Evolutionary conservation across 2,797 vertebrate species (phyloP).

Genomic region (Lepilemur septentrionalis): DNA sequence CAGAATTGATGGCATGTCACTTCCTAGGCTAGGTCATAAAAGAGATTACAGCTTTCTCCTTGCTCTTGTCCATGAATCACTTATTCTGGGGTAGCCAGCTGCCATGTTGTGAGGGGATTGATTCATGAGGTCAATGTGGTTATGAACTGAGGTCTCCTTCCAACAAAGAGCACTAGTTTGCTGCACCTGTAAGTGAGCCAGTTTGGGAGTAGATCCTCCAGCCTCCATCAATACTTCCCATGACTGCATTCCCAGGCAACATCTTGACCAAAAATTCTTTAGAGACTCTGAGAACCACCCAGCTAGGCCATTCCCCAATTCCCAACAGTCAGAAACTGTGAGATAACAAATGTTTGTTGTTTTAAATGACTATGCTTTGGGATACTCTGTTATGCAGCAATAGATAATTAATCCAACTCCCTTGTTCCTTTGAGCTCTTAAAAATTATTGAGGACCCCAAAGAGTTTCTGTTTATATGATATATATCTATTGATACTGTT

Average conservation of each 20-base stretch:
- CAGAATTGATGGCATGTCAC: neutral
- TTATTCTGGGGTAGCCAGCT: neutral
- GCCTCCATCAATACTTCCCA: neutral
- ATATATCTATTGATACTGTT: neutral
- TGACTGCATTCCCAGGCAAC: neutral
- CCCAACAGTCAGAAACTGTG: neutral
- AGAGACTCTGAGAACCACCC: neutral
- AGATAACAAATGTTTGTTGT: neutral
- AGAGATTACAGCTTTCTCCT: neutral
- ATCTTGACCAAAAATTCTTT: neutral
- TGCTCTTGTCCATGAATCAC: neutral
- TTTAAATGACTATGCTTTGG: neutral
- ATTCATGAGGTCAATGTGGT: neutral
- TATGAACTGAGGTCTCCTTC: neutral
- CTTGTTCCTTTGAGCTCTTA: neutral
- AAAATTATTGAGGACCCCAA: neutral
- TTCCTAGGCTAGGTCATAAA: neutral
- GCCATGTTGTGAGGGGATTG: neutral
- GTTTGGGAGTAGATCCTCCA: neutral
- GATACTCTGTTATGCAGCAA: neutral
- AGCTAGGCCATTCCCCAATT: neutral
- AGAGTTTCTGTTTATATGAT: neutral
- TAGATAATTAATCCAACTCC: neutral
- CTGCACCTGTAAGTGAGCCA: neutral
- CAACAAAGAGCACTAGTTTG: neutral